These are phyloP conservation scores for Phengaris alcon DNA, from an alignment of 2,888 invertebrate species.

Conservation along the genomic window DNA sequence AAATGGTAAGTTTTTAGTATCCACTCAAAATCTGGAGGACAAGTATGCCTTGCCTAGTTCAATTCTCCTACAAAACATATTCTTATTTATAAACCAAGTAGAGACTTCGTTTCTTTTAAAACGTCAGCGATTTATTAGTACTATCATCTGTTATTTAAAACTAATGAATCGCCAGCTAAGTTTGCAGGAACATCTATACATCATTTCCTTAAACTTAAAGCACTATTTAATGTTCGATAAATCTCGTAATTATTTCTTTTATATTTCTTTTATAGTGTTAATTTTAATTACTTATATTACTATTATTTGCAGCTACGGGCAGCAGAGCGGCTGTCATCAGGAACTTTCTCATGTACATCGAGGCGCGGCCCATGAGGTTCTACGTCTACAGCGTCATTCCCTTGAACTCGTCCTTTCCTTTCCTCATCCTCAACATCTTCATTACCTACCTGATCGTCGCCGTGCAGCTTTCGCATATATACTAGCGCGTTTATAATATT, in stretches of 20 bases:
- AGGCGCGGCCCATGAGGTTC: conserved; percentile 37
- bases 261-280: too few relatives aligned
- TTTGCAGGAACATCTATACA: too few relatives aligned
- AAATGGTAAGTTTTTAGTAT: conserved; percentile 19
- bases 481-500: not conserved
- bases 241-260: too few relatives aligned
- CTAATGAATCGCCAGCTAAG: too few relatives aligned
- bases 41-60: not conserved
- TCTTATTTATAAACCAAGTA: not conserved
- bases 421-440: conserved; percentile 37
- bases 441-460: conserved; percentile 41
- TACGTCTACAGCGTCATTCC: conserved; percentile 35
- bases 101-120: too few relatives aligned
- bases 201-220: too few relatives aligned
- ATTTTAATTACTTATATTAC: not conserved
- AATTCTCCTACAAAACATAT: not conserved
- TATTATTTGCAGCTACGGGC: conserved; percentile 17
- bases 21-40: not conserved
- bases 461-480: conserved; percentile 36
- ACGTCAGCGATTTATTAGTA: too few relatives aligned
- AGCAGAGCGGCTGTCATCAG: conserved; percentile 30
- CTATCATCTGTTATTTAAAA: too few relatives aligned
- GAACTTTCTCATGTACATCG: conserved; percentile 36
- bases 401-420: conserved; percentile 37
- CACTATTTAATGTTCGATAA: too few relatives aligned